phyloP scores from a whole-genome alignment of 1,140 invertebrate species.

The Pseudoatta argentina region DNA sequence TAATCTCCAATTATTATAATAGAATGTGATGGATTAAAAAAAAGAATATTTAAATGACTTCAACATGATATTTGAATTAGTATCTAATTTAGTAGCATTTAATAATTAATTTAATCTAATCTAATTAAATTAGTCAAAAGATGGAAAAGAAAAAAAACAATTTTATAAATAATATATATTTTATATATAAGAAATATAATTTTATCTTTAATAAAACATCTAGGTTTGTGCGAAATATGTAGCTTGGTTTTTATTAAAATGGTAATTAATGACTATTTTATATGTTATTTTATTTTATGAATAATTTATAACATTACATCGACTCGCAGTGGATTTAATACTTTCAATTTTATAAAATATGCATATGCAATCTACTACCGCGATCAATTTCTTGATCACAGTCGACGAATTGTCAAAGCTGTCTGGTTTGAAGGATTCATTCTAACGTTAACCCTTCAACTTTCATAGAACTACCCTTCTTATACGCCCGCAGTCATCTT shows the following conservation, averaged over 20 bases:
- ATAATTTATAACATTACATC: background rate
- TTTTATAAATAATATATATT: background rate
- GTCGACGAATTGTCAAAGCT: background rate
- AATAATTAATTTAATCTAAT: no score
- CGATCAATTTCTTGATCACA: background rate
- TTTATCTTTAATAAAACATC: background rate
- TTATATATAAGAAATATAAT: background rate
- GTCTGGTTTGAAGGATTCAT: background rate
- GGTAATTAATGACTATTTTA: background rate
- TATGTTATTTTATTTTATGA: background rate
- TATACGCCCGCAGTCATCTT: conserved; percentile 38
- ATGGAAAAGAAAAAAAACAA: background rate
- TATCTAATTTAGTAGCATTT: background rate
- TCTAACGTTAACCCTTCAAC: conserved; percentile 12
- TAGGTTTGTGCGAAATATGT: background rate
- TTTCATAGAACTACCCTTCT: conserved; percentile 13
- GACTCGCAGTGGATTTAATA: background rate
- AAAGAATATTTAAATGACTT: background rate
- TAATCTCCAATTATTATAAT: conserved; percentile 23
- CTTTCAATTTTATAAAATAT: background rate
- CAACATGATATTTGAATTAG: background rate
- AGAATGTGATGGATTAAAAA: background rate
- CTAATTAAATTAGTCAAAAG: background rate
- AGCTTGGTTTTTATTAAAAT: conserved; percentile 1
- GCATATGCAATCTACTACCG: background rate